These are phyloP conservation scores for human DNA, from an alignment of 2,113 vertebrate species.

Conservation along the genomic window GRCh38 chr6:141511001-141511500, in stretches of 20 bases:
- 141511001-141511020: neutral
- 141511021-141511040: neutral
- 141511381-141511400: constrained; percentile 2
- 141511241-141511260: neutral
- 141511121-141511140: neutral
- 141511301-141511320: neutral
- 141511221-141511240: neutral
- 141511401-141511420: neutral
- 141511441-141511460: neutral
- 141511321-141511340: neutral
- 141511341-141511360: neutral
- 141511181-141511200: neutral
- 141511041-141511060: neutral
- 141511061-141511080: neutral
- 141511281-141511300: neutral
- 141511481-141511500: neutral
- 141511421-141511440: neutral
- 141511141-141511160: neutral
- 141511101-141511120: neutral
- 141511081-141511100: neutral
- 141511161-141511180: neutral
- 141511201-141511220: neutral
- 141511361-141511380: neutral
- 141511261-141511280: neutral
- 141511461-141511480: neutral